Evolutionary conservation across 37 sponge, comb jelly and placozoan species (phyloP).

Genomic region (Crambe crambe): DNA sequence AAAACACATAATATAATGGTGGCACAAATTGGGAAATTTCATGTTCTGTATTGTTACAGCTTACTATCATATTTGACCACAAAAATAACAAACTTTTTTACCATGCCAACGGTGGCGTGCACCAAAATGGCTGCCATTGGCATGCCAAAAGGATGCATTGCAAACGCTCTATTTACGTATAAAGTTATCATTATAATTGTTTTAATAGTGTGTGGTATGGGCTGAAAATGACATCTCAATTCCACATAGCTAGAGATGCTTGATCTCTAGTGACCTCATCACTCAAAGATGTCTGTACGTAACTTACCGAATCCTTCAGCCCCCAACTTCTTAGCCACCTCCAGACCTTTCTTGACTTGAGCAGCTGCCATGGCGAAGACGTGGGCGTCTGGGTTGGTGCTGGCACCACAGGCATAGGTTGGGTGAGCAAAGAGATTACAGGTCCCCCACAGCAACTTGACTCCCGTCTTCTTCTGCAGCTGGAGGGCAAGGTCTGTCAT

Average conservation of each 20-base stretch:
- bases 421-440: slow-evolving; percentile 73
- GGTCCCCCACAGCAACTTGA: slow-evolving; percentile 69
- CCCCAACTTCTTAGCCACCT: slow-evolving; percentile 68
- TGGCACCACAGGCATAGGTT: slow-evolving; percentile 55
- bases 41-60: no score
- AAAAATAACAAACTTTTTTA: background rate
- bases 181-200: no score
- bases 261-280: no score
- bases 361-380: slow-evolving; percentile 72
- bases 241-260: no score
- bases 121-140: no score
- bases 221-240: no score
- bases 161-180: no score
- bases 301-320: slow-evolving; percentile 68
- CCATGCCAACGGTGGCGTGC: background rate
- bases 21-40: no score
- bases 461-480: slow-evolving; percentile 65
- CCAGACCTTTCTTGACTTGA: slow-evolving; percentile 72
- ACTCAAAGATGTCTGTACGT: no score
- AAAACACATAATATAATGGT: background rate
- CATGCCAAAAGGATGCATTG: no score
- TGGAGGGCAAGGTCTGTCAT: slow-evolving; percentile 48
- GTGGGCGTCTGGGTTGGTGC: slow-evolving; percentile 69
- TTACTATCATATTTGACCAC: no score
- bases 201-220: no score